Percentiles rank a stretch among this genome's conserved stretches.
Conservation (phyloP, 2,888 invertebrate species). For the Drosophila recens region DNA sequence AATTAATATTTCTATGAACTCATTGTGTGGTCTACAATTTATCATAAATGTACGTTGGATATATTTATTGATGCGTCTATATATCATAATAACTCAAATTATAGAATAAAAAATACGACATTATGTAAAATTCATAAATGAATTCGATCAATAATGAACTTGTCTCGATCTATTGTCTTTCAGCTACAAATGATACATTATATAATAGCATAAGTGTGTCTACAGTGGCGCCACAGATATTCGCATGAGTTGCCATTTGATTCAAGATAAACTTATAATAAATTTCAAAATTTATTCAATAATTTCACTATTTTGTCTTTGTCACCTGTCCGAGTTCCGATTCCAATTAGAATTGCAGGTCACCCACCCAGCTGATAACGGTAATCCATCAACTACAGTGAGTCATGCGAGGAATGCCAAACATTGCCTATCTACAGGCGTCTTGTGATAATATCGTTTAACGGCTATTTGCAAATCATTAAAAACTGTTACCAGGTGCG, state of each 20-base stretch:
- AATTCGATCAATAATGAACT: conserved; percentile 19
- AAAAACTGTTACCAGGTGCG: conserved; percentile 58
- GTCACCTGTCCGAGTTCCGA: conserved; percentile 9
- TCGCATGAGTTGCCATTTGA: conserved; percentile 24
- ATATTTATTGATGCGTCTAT: conserved; percentile 6
- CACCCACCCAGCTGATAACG: conserved; percentile 12
- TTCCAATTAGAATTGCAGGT: conserved; percentile 16
- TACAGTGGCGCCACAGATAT: conserved; percentile 30
- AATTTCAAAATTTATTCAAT: conserved; percentile 35
- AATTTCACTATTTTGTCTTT: conserved; percentile 30
- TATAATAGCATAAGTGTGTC: neutral
- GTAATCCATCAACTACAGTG: conserved; percentile 30
- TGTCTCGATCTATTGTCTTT: neutral
- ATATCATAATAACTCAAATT: conserved; percentile 13
- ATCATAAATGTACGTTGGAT: neutral
- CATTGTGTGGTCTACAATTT: neutral
- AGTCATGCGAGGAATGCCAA: conserved; percentile 21
- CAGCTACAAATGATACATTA: neutral
- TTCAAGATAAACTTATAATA: conserved; percentile 44
- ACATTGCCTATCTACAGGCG: conserved; percentile 20
- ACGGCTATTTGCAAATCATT: conserved; percentile 31
- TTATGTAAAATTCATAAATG: conserved; percentile 5
- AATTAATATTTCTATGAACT: neutral
- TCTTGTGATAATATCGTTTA: conserved; percentile 17
- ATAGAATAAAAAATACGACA: conserved; percentile 17